Conservation (phyloP, 2,888 invertebrate species). For the Tigriopus californicus region DNA sequence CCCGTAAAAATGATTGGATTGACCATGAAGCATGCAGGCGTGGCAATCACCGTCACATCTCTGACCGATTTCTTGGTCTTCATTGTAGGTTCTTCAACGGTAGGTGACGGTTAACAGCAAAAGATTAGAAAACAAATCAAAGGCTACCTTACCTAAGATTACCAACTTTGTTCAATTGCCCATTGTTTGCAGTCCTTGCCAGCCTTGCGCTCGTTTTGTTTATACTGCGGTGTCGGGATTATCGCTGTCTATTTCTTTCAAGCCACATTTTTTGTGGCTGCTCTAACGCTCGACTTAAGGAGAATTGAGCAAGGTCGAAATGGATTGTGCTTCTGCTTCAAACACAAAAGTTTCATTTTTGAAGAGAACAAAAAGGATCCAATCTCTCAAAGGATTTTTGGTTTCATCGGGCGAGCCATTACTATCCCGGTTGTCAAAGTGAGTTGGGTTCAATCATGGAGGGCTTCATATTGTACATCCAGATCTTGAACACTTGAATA, state of each 20-base stretch:
- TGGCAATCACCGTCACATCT: slow-evolving; percentile 63
- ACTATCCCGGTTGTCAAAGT: no score
- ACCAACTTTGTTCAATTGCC: no score
- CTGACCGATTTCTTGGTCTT: slow-evolving; percentile 62
- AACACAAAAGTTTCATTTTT: slow-evolving; percentile 33
- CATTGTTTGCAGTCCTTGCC: slow-evolving; percentile 43
- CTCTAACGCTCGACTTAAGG: slow-evolving; percentile 48
- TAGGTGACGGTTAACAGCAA: slow-evolving; percentile 30
- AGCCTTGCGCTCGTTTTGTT: slow-evolving; percentile 58
- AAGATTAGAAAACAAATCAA: no score
- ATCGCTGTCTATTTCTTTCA: slow-evolving; percentile 53
- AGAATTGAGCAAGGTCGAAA: slow-evolving; percentile 34
- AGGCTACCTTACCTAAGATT: no score
- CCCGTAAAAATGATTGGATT: slow-evolving; percentile 33
- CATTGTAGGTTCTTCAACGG: slow-evolving; percentile 54
- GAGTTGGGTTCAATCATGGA: no score
- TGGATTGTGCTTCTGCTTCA: slow-evolving; percentile 44
- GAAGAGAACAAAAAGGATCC: neutral
- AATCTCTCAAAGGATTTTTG: neutral
- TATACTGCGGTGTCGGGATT: slow-evolving; percentile 57
- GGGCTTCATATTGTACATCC: neutral
- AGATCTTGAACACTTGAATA: no score
- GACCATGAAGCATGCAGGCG: slow-evolving; percentile 57
- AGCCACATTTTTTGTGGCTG: slow-evolving; percentile 57
- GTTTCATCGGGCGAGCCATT: neutral